Percentiles rank a stretch among this genome's conserved stretches.
Evolutionary conservation across 2,113 vertebrate genomes (phyloP).

Genomic region (Oxyura jamaicensis): DNA sequence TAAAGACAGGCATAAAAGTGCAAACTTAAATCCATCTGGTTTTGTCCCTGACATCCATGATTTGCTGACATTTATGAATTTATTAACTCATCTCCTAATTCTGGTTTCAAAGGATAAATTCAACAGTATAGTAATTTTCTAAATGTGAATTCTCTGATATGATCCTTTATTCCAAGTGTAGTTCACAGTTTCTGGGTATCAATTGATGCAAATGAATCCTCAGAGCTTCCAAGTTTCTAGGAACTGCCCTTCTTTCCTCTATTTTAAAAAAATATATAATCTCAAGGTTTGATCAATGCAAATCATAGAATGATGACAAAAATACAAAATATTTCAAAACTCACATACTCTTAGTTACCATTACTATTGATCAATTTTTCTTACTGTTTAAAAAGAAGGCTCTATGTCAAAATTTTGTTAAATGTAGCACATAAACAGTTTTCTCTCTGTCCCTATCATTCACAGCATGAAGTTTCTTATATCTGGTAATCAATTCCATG

Average conservation of each 20-base stretch:
- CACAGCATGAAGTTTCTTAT: not conserved
- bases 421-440: not conserved
- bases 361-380: not conserved
- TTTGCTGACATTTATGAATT: not conserved
- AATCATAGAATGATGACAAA: not conserved
- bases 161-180: not conserved
- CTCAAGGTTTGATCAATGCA: not conserved
- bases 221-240: not conserved
- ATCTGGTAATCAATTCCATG: not conserved
- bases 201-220: not conserved
- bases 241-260: not conserved
- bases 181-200: not conserved
- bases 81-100: not conserved
- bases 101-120: not conserved
- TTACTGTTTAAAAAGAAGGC: not conserved
- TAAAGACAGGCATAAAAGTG: not conserved
- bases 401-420: not conserved
- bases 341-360: not conserved
- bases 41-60: not conserved
- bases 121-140: not conserved
- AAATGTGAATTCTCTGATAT: not conserved
- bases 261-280: not conserved
- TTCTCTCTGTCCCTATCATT: not conserved
- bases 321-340: not conserved
- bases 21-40: not conserved